These are phyloP conservation scores for Chloroceryle aenea DNA, from an alignment of 2,113 vertebrate genomes.

Conservation along the genomic window DNA sequence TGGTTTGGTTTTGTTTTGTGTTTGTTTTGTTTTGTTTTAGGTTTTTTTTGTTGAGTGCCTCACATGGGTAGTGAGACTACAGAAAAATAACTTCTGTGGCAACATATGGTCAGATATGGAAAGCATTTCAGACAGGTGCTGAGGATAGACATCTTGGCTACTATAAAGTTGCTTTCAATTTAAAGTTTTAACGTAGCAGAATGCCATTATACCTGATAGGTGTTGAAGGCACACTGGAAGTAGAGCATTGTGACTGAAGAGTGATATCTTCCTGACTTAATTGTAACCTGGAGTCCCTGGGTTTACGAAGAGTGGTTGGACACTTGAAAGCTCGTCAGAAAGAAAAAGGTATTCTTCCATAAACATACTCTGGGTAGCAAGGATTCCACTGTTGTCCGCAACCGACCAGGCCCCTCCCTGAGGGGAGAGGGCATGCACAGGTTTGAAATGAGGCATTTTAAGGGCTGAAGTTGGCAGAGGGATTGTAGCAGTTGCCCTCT, in stretches of 20 bases:
- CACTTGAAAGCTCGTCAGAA: background rate
- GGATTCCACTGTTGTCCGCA: background rate
- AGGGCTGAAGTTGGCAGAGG: background rate
- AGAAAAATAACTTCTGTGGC: background rate
- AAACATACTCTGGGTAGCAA: background rate
- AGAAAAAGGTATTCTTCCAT: background rate
- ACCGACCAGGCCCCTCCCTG: background rate
- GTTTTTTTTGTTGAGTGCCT: background rate
- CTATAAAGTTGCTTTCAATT: background rate
- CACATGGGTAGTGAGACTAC: background rate
- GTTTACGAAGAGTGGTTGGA: background rate
- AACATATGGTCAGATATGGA: background rate
- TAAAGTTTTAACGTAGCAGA: background rate
- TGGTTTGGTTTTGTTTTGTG: no score
- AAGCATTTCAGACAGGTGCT: background rate
- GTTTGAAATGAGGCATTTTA: background rate
- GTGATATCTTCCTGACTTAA: background rate
- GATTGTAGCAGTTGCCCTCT: background rate
- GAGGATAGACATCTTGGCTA: background rate
- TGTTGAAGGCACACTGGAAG: background rate
- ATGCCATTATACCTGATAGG: background rate
- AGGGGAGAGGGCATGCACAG: background rate
- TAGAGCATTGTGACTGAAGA: background rate
- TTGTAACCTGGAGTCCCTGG: background rate
- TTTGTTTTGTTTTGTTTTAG: no score